Base-by-base conservation (phyloP, 2,888 invertebrate species). In the Tetramorium bicarinatum region DNA sequence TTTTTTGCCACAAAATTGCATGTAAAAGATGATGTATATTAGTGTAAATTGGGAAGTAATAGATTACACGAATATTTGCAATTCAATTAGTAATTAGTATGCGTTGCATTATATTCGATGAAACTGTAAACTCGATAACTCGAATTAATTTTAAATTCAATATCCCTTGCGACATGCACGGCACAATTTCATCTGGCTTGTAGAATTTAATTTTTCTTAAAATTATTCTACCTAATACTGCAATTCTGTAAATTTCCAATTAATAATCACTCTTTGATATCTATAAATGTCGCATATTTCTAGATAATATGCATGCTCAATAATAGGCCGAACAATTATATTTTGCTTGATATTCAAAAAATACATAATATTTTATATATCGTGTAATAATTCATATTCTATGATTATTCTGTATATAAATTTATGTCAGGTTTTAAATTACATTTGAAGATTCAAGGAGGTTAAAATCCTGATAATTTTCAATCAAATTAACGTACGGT, bases 51-150 rank as follows among this genome's bases (percentile, higher is more conserved):
- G 47, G n/a, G 47, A 75, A 62, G 44, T 74, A 74, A 75, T 62
- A 75, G 47, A 49, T 75, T 75, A 75, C 61, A 61, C 25, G 64
- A 76, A 47, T 76, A 76, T 64, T 76, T 76, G 64, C 62, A 76
- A 76, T 52, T 76, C 52, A 64, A 76, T 76, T 64, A 59, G 72
- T 44, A 72, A 72, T 72, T 72, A 76, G 38, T 52, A 76, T 76
- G 75, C 64, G 38, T 64, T 52, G 49, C 38, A 38, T 76, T 64
- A 76, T 52, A 76, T 38, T 34, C 52, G 38, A 38, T 59, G 66
- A 52, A 52, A 76, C 25, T 64, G 62, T 49, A 52, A 76, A 64
- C 52, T 76, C 38, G 38, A 13, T 59, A 41, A 76, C 47, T 76
- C 52, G 18, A 64, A 64, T 76, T 64, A 52, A 76, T 76, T 76